Evolutionary conservation across 2,888 invertebrate species (phyloP).

Genomic region (Archaeoteleia sp.): DNA sequence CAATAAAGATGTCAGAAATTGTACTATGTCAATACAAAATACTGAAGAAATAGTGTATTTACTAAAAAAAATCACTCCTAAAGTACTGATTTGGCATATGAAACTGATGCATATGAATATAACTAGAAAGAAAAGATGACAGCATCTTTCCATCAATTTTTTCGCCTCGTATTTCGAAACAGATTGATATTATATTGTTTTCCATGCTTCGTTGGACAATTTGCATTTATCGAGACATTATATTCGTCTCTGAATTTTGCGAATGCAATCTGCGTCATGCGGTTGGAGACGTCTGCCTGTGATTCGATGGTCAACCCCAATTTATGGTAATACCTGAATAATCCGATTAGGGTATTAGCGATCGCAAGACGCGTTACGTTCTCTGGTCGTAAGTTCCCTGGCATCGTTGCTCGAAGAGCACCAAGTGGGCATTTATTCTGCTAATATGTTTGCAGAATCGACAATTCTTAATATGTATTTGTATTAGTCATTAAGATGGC

Average conservation of each 20-base stretch:
- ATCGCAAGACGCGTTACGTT: constrained; percentile 2
- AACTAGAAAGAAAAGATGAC: too few species aligned
- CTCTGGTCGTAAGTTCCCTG: background rate
- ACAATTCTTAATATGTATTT: too few species aligned
- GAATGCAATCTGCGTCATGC: constrained; percentile 14
- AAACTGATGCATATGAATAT: too few species aligned
- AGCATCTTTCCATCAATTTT: constrained; percentile 62
- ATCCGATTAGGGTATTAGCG: constrained; percentile 22
- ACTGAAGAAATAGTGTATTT: too few species aligned
- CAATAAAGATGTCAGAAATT: too few species aligned
- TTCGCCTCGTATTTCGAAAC: constrained; percentile 6
- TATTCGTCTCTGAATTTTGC: constrained; percentile 4
- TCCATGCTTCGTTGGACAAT: constrained; percentile 16
- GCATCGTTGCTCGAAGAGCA: background rate
- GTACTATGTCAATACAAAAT: too few species aligned
- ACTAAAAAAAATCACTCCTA: too few species aligned
- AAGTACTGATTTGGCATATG: too few species aligned
- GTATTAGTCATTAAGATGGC: too few species aligned
- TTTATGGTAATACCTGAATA: constrained; percentile 12
- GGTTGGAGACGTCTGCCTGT: constrained; percentile 12
- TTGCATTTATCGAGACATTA: constrained; percentile 2
- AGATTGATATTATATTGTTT: background rate
- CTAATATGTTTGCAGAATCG: too few species aligned
- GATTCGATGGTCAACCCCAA: constrained; percentile 24
- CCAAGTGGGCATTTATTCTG: too few species aligned